phyloP scores from a whole-genome alignment of 2,888 invertebrate genomes.

The Trichogramma evanescens region DNA sequence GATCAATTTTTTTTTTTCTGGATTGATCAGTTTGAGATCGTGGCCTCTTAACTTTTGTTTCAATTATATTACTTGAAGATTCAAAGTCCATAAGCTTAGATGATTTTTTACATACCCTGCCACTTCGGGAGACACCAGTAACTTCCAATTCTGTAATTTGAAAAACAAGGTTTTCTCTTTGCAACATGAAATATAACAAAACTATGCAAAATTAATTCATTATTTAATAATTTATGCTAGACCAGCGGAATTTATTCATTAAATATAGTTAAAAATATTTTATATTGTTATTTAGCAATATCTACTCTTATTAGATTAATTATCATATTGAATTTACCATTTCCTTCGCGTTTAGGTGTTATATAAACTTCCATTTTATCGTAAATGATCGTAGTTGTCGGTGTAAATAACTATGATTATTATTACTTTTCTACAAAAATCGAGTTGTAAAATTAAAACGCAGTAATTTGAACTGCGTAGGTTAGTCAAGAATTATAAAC shows the following conservation, averaged over 20 bases:
- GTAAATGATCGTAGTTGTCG: no score
- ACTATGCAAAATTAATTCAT: no score
- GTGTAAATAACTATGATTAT: no score
- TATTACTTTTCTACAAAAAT: no score
- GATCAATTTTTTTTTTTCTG: slow-evolving; percentile 12
- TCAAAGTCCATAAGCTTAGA: slow-evolving; percentile 91
- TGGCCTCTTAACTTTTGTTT: slow-evolving; percentile 18
- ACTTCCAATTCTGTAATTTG: slow-evolving; percentile 63
- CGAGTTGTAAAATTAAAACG: no score
- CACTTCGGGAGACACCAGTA: slow-evolving; percentile 81
- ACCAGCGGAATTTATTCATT: not conserved
- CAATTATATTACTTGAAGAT: slow-evolving; percentile 52
- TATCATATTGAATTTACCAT: slow-evolving; percentile 10
- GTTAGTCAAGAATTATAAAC: no score
- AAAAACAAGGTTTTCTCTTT: no score
- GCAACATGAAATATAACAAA: no score
- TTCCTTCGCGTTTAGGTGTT: slow-evolving; percentile 18
- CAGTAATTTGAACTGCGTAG: no score
- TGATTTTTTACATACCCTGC: slow-evolving; percentile 87
- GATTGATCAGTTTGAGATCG: slow-evolving; percentile 12
- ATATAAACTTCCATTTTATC: slow-evolving; percentile 12
- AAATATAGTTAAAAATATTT: not conserved
- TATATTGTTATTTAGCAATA: not conserved
- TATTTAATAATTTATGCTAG: not conserved
- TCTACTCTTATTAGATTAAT: not conserved